Percentiles rank a stretch among this genome's conserved stretches.
Conservation (phyloP, 2,113 vertebrate species). For the Spea multiplicata region DNA sequence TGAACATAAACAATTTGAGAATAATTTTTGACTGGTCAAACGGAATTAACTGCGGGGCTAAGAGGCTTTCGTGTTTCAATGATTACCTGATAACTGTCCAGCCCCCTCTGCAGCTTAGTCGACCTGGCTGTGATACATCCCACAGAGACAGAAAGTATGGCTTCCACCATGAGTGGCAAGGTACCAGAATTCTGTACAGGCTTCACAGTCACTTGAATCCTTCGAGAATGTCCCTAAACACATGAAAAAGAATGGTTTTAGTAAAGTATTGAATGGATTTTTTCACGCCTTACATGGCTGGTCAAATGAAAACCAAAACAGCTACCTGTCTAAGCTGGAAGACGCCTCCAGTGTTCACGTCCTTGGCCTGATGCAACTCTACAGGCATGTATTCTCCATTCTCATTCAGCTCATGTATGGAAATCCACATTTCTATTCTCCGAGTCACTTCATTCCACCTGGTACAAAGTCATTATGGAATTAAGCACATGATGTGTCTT, state of each 20-base stretch:
- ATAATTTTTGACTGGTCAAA: not conserved
- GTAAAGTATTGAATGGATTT: not conserved
- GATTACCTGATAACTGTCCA: constrained; percentile 96
- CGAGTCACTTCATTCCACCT: constrained; percentile 97
- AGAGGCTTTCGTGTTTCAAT: not conserved
- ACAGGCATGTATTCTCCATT: constrained; percentile 90
- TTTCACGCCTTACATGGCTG: too few species aligned
- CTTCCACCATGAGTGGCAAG: constrained; percentile 91
- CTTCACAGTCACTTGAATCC: constrained; percentile 87
- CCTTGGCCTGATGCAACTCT: constrained; percentile 87
- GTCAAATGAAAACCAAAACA: not conserved
- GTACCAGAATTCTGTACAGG: constrained; percentile 92
- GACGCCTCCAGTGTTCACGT: constrained; percentile 90
- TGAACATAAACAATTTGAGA: not conserved
- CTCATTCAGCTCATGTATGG: constrained; percentile 92
- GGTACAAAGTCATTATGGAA: constrained; percentile 21
- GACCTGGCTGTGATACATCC: constrained; percentile 90
- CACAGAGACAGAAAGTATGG: constrained; percentile 84
- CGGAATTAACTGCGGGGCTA: not conserved
- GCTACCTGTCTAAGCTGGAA: constrained; percentile 95
- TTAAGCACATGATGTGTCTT: not conserved
- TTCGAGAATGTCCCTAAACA: constrained; percentile 90
- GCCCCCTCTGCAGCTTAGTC: constrained; percentile 86
- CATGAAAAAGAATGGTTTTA: not conserved
- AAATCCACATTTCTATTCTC: constrained; percentile 87